phyloP scores from a whole-genome alignment of 2,888 invertebrate species.

The Cataglyphis rosenhaueri region DNA sequence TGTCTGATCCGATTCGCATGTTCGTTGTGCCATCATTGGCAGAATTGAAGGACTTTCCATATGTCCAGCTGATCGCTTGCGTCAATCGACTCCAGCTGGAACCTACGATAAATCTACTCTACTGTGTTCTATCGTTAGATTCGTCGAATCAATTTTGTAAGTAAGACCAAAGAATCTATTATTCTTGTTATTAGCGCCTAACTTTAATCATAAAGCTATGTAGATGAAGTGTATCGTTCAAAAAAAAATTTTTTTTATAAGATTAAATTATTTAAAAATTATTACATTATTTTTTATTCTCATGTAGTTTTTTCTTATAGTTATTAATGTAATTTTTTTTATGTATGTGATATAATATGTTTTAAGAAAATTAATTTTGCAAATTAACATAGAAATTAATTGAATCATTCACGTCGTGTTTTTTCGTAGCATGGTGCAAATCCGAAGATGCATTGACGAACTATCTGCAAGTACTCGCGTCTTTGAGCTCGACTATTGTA shows the following conservation, averaged over 20 bases:
- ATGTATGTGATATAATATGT: neutral
- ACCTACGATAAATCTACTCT: constrained; percentile 89
- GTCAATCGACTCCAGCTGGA: constrained; percentile 84
- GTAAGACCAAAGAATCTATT: constrained; percentile 72
- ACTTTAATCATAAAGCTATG: neutral
- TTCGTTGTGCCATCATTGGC: constrained; percentile 90
- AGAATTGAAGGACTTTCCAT: constrained; percentile 85
- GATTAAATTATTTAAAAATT: constrained; percentile 5
- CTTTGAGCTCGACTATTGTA: constrained; percentile 84
- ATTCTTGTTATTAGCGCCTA: neutral
- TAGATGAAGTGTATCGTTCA: neutral
- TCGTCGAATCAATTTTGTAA: constrained; percentile 88
- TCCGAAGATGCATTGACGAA: constrained; percentile 83
- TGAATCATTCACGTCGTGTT: neutral
- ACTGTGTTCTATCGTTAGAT: constrained; percentile 90
- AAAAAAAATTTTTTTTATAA: neutral
- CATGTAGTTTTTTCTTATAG: neutral
- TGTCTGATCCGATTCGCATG: constrained; percentile 90
- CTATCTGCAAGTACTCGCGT: constrained; percentile 88
- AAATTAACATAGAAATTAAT: neutral
- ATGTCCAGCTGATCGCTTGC: constrained; percentile 86
- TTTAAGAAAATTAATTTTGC: neutral
- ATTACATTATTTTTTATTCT: neutral
- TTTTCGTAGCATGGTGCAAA: constrained; percentile 72
- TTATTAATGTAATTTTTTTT: neutral